These are phyloP conservation scores for Stenodema calcarata DNA, from an alignment of 2,888 invertebrate genomes.

Conservation along the genomic window DNA sequence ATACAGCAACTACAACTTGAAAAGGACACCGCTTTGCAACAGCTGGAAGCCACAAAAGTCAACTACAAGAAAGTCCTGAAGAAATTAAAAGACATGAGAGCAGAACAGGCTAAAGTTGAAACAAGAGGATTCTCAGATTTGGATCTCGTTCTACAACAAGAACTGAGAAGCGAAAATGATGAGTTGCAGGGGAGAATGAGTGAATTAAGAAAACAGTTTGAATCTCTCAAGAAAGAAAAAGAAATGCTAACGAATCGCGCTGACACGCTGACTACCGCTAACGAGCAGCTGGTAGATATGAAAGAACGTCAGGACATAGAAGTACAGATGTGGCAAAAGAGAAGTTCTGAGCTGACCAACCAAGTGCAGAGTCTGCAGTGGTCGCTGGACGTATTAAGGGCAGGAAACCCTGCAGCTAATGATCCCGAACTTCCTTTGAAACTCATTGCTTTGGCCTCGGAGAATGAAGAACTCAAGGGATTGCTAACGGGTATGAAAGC, in stretches of 20 bases:
- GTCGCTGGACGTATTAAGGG: slow-evolving; percentile 42
- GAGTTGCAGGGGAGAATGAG: slow-evolving; percentile 71
- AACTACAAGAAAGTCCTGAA: slow-evolving; percentile 81
- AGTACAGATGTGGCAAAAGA: slow-evolving; percentile 74
- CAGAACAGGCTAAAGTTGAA: slow-evolving; percentile 69
- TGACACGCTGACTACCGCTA: slow-evolving; percentile 76
- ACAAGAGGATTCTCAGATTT: slow-evolving; percentile 70
- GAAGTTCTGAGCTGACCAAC: slow-evolving; percentile 73
- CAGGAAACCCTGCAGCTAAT: slow-evolving; percentile 37
- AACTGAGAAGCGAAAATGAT: slow-evolving; percentile 73
- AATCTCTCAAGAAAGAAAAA: slow-evolving; percentile 72
- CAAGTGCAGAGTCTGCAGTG: slow-evolving; percentile 67
- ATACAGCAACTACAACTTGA: slow-evolving; percentile 64
- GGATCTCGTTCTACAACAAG: slow-evolving; percentile 80
- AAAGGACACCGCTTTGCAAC: slow-evolving; percentile 64
- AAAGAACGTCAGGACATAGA: slow-evolving; percentile 83
- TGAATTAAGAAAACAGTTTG: slow-evolving; percentile 68
- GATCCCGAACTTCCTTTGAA: slow-evolving; percentile 60
- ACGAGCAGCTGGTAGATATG: slow-evolving; percentile 78
- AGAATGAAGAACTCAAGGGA: slow-evolving; percentile 49
- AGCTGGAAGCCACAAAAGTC: slow-evolving; percentile 70
- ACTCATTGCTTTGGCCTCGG: slow-evolving; percentile 58
- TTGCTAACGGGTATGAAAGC: not conserved
- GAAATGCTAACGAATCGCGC: slow-evolving; percentile 73
- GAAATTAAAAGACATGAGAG: slow-evolving; percentile 84